Evolutionary conservation across 2,797 vertebrate genomes (phyloP).

Genomic region (Eulemur rubriventer): DNA sequence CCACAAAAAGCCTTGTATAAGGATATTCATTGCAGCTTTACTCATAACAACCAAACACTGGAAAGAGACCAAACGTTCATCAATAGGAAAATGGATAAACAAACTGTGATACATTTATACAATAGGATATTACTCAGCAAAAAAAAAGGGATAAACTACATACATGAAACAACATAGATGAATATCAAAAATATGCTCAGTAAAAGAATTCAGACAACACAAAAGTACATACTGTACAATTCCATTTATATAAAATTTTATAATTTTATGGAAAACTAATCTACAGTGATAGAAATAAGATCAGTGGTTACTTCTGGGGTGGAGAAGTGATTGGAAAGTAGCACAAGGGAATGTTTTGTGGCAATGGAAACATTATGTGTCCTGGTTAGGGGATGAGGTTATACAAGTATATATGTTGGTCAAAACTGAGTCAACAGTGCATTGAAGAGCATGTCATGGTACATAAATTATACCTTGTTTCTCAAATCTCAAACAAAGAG

Average conservation of each 20-base stretch:
- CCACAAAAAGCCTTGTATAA: background rate
- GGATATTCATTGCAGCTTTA: background rate
- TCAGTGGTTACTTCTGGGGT: slow-evolving; percentile 7
- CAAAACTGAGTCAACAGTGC: background rate
- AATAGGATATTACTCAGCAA: background rate
- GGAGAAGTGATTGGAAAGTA: background rate
- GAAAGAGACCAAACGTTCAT: background rate
- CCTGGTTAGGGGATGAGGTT: background rate
- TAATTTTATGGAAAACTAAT: slow-evolving; percentile 4
- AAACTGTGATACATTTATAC: background rate
- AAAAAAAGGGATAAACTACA: background rate
- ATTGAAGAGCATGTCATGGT: background rate
- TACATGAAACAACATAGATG: background rate
- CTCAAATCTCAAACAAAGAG: slow-evolving; percentile 22
- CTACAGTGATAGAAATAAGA: slow-evolving; percentile 48
- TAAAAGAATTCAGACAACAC: background rate
- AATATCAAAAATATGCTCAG: slow-evolving; percentile 2
- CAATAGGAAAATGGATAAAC: background rate
- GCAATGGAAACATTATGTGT: slow-evolving; percentile 42
- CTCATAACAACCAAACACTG: background rate
- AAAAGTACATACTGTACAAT: background rate
- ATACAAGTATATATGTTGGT: background rate
- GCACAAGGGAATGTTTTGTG: background rate
- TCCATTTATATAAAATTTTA: slow-evolving; percentile 14
- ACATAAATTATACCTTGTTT: slow-evolving; percentile 12